These are phyloP conservation scores for Spheniscus mendiculus DNA, from an alignment of 2,113 vertebrate species.

Conservation along the genomic window DNA sequence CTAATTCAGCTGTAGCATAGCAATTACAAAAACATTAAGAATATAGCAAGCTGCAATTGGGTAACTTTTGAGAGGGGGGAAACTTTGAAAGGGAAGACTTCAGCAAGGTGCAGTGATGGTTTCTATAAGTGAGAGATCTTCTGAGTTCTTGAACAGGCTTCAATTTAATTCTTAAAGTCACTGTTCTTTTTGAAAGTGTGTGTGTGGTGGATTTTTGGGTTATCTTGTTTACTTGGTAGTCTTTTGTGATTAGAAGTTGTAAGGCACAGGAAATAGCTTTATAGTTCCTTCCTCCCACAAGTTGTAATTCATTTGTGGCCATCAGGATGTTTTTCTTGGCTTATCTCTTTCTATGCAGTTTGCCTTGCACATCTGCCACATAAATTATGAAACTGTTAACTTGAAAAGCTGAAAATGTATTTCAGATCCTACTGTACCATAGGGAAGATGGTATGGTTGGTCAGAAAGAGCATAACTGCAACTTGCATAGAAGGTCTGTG, in stretches of 20 bases:
- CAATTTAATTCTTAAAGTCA: conserved; percentile 12
- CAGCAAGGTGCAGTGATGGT: background rate
- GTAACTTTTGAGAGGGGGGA: background rate
- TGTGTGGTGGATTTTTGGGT: conserved; percentile 25
- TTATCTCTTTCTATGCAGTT: conserved; percentile 74
- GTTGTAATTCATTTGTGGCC: conserved; percentile 73
- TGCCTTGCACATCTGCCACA: conserved; percentile 75
- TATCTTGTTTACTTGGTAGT: conserved; percentile 65
- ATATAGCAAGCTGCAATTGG: background rate
- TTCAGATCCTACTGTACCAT: conserved; percentile 2
- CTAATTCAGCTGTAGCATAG: background rate
- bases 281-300: conserved; percentile 75
- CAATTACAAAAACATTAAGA: background rate
- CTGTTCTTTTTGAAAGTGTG: background rate
- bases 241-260: conserved; percentile 69
- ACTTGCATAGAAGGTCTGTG: background rate
- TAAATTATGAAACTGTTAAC: conserved; percentile 70
- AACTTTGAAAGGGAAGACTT: background rate
- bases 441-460: background rate
- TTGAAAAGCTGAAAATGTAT: conserved; percentile 70
- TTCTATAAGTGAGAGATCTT: background rate
- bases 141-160: background rate
- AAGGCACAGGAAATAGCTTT: conserved; percentile 75
- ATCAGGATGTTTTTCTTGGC: conserved; percentile 81
- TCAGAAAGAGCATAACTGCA: background rate